Conservation (phyloP, 1,140 invertebrate species). For the Nilaparvata lugens region DNA sequence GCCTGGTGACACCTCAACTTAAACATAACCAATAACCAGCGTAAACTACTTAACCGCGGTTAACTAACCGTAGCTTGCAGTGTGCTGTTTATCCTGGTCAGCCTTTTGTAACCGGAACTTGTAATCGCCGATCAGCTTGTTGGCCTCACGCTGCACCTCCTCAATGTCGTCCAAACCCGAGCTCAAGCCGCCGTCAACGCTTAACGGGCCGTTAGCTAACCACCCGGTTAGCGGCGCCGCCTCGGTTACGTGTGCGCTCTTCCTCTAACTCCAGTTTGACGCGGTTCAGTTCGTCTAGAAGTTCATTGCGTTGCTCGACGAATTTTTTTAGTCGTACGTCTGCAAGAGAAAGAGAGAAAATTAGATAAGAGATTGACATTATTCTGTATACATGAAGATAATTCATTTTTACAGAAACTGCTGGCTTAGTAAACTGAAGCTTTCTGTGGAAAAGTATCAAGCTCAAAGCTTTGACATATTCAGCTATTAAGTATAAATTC, state of each 20-base stretch:
- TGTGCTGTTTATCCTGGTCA: slow-evolving; percentile 91
- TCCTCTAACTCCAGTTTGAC: slow-evolving; percentile 82
- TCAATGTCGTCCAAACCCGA: no score
- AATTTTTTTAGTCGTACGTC: slow-evolving; percentile 82
- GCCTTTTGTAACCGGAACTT: slow-evolving; percentile 93
- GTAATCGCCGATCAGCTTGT: slow-evolving; percentile 75
- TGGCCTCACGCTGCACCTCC: slow-evolving; percentile 52
- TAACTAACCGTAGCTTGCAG: slow-evolving; percentile 68
- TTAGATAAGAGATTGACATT: no score
- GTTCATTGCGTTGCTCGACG: slow-evolving; percentile 67
- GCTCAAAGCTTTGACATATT: no score
- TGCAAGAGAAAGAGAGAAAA: slow-evolving; percentile 37
- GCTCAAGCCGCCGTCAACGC: slow-evolving; percentile 31
- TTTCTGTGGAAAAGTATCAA: no score
- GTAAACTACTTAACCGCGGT: no score
- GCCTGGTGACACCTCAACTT: no score
- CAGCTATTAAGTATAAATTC: no score
- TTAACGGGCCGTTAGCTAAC: slow-evolving; percentile 37
- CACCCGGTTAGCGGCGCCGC: no score
- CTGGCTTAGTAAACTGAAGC: no score
- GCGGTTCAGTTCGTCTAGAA: slow-evolving; percentile 62
- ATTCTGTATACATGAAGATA: no score
- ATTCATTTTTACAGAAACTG: no score
- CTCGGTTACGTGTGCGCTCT: slow-evolving; percentile 46
- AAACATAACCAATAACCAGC: no score